Percentiles rank a stretch among this genome's conserved stretches.
Conservation (phyloP, 92 coral and sea anemone genomes). For the Epizoanthus stellaris region DNA sequence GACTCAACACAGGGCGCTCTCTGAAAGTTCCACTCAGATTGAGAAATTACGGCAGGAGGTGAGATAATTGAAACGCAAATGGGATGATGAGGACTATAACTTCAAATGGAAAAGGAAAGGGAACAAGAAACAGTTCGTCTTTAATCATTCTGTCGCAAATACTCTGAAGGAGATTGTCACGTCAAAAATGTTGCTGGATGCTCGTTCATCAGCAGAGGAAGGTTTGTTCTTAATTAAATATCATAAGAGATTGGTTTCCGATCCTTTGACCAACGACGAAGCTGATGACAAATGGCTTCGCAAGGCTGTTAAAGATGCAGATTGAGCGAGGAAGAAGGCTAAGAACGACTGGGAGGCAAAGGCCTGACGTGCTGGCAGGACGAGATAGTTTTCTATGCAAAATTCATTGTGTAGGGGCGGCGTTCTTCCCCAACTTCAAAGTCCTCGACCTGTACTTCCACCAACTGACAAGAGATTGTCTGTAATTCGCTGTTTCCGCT, state of each 20-base stretch:
- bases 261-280: constrained; percentile 33
- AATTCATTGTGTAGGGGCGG: too few species aligned
- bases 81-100: background rate
- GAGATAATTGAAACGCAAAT: background rate
- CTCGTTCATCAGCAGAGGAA: constrained; percentile 11
- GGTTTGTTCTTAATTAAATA: constrained; percentile 33
- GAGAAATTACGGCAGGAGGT: background rate
- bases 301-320: constrained; percentile 44
- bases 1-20: too few species aligned
- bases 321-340: constrained; percentile 17
- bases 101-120: constrained; percentile 36
- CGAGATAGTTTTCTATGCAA: constrained; percentile 12
- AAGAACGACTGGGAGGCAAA: constrained; percentile 12
- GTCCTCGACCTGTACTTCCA: background rate
- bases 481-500: constrained; percentile 10
- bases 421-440: background rate
- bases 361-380: constrained; percentile 1
- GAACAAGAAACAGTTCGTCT: constrained; percentile 35
- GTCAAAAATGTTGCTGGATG: constrained; percentile 22
- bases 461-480: constrained; percentile 22
- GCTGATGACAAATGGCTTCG: constrained; percentile 32
- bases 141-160: constrained; percentile 7
- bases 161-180: constrained; percentile 21
- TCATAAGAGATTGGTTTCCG: constrained; percentile 18
- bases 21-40: background rate